phyloP scores from a whole-genome alignment of 2,888 invertebrate species.

The Drosophila tanythrix region DNA sequence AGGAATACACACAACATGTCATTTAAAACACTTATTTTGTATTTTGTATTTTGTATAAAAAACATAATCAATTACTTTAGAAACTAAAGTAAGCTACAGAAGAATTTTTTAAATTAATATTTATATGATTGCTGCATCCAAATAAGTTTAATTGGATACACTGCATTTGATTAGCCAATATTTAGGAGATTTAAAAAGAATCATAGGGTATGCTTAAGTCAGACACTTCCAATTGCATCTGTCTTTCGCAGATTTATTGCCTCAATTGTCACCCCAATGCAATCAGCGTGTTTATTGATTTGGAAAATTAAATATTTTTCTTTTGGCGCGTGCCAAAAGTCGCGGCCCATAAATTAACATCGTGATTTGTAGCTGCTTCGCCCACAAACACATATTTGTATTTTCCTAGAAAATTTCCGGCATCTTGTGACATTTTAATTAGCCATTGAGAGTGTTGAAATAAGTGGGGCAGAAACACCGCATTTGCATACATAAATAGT shows the following conservation, averaged over 20 bases:
- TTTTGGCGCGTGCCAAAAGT: slow-evolving; percentile 65
- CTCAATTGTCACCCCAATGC: slow-evolving; percentile 76
- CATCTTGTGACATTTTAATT: slow-evolving; percentile 66
- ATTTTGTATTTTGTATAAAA: not conserved
- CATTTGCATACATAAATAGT: slow-evolving; percentile 9
- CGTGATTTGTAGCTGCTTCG: slow-evolving; percentile 57
- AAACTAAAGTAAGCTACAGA: too few species aligned
- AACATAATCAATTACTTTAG: not conserved
- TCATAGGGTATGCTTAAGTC: slow-evolving; percentile 13
- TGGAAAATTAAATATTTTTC: slow-evolving; percentile 79
- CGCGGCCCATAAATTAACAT: slow-evolving; percentile 68
- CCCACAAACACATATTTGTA: slow-evolving; percentile 11
- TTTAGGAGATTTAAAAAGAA: not conserved
- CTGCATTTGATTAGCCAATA: not conserved
- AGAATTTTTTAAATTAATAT: not conserved
- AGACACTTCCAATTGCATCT: slow-evolving; percentile 4
- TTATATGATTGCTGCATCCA: not conserved
- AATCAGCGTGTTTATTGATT: slow-evolving; percentile 80
- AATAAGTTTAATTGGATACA: not conserved
- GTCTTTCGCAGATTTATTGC: slow-evolving; percentile 69
- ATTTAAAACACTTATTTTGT: not conserved
- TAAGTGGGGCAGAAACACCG: slow-evolving; percentile 8
- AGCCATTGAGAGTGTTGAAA: slow-evolving; percentile 48
- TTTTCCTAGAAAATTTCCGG: slow-evolving; percentile 57
- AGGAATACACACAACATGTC: not conserved